phyloP scores from a whole-genome alignment of 2,888 invertebrate genomes.

The Blastobasis lacticolella region DNA sequence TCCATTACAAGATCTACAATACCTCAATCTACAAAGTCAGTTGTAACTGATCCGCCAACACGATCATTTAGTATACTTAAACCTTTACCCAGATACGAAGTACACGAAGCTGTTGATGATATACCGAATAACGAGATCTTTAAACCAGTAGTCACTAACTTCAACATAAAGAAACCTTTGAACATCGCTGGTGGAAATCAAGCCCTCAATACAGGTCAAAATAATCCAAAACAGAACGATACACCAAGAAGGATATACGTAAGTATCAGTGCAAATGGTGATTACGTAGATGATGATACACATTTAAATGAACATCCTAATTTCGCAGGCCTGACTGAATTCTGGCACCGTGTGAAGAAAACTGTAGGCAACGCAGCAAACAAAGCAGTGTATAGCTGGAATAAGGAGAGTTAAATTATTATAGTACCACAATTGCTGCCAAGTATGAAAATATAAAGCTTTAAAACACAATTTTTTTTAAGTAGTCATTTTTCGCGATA shows the following conservation, averaged over 20 bases:
- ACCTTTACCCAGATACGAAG: constrained; percentile 30
- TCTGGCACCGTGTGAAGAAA: constrained; percentile 26
- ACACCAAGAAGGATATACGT: constrained; percentile 16
- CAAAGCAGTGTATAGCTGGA: no score
- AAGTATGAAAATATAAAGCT: no score
- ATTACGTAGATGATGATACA: constrained; percentile 19
- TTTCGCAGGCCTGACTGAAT: constrained; percentile 28
- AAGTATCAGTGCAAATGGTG: constrained; percentile 28
- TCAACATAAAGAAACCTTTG: constrained; percentile 23
- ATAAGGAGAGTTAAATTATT: no score
- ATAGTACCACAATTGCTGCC: no score
- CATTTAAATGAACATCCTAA: constrained; percentile 5
- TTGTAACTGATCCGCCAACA: no score
- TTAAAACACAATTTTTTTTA: no score
- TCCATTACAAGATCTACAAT: no score
- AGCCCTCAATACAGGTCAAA: background rate
- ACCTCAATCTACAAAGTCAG: no score
- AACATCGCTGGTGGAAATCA: constrained; percentile 23
- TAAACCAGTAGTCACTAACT: constrained; percentile 31
- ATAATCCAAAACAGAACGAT: constrained; percentile 10
- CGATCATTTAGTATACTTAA: no score
- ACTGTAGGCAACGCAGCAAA: constrained; percentile 21
- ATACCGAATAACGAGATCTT: constrained; percentile 35
- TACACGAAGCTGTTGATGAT: constrained; percentile 45
- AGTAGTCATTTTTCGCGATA: no score